A percentile compares a stretch with the other conserved stretches of the same genome.
phyloP scores from a whole-genome alignment of 1,140 invertebrate genomes.

The Solenopsis fugax region DNA sequence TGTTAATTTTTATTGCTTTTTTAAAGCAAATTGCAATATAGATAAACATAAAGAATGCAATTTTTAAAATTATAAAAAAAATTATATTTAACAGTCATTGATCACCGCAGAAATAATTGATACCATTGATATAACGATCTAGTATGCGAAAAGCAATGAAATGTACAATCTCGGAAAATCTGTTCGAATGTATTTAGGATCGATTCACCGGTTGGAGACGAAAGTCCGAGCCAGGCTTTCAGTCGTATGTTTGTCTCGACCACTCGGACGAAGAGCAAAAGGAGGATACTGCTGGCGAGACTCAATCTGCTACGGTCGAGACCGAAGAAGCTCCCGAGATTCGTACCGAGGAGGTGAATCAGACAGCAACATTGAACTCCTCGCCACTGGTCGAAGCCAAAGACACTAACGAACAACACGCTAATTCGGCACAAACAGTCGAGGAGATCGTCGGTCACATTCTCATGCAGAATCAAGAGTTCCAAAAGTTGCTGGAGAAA shows the following conservation, averaged over 20 bases:
- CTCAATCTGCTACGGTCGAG: slow-evolving; percentile 54
- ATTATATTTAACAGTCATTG: neutral
- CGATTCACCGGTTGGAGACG: slow-evolving; percentile 89
- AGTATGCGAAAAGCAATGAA: neutral
- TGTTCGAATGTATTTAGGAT: slow-evolving; percentile 77
- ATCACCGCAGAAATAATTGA: neutral
- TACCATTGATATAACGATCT: neutral
- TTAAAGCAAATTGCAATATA: neutral
- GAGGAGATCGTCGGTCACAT: slow-evolving; percentile 94
- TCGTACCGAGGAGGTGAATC: slow-evolving; percentile 13
- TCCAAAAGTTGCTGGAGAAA: slow-evolving; percentile 92
- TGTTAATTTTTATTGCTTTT: neutral
- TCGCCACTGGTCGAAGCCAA: slow-evolving; percentile 72
- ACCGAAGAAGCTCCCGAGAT: slow-evolving; percentile 53
- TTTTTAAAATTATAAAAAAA: neutral
- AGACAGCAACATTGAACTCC: slow-evolving; percentile 29
- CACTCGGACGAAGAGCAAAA: slow-evolving; percentile 83
- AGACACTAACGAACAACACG: slow-evolving; percentile 73
- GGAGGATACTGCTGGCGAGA: slow-evolving; percentile 34
- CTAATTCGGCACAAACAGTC: slow-evolving; percentile 87
- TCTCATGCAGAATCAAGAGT: slow-evolving; percentile 94
- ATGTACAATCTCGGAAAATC: neutral
- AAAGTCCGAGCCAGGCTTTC: slow-evolving; percentile 91
- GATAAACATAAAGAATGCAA: neutral
- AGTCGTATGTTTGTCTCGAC: slow-evolving; percentile 83